Evolutionary conservation across 2,888 invertebrate species (phyloP).

Genomic region (Brenthis hecate): DNA sequence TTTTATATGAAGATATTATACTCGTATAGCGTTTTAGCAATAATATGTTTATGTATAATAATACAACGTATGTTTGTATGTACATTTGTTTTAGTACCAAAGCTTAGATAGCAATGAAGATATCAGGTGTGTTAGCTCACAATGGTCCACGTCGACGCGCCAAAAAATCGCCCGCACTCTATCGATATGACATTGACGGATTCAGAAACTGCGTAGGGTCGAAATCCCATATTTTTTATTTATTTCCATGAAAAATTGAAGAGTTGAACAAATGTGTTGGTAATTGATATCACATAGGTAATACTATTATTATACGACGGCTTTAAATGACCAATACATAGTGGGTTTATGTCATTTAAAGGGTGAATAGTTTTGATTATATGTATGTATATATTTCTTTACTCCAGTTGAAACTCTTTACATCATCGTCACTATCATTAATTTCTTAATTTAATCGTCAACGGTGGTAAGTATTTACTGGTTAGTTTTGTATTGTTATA

Average conservation of each 20-base stretch:
- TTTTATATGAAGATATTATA: too few relatives aligned
- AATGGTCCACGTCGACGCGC: conserved; percentile 41
- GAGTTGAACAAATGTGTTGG: neutral
- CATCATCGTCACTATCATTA: too few relatives aligned
- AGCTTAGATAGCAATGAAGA: conserved; percentile 38
- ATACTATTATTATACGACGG: neutral
- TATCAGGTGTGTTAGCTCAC: conserved; percentile 31
- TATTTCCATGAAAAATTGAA: neutral
- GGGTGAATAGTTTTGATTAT: too few relatives aligned
- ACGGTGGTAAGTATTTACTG: too few relatives aligned
- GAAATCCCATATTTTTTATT: conserved; percentile 39
- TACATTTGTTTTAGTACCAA: conserved; percentile 7
- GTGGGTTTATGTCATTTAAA: too few relatives aligned
- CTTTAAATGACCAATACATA: neutral
- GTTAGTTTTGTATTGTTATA: too few relatives aligned
- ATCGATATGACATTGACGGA: conserved; percentile 80
- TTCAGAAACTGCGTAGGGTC: conserved; percentile 61
- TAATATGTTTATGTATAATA: neutral
- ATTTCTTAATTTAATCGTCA: too few relatives aligned
- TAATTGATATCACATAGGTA: neutral
- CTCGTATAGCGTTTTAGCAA: too few relatives aligned
- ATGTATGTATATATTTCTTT: too few relatives aligned
- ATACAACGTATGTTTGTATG: neutral
- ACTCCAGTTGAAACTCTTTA: too few relatives aligned
- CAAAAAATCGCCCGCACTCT: conserved; percentile 68